A percentile compares a stretch with the other conserved stretches of the same genome.
Evolutionary conservation across 2,113 vertebrate species (phyloP).

Genomic region (Haliaeetus leucogaster): DNA sequence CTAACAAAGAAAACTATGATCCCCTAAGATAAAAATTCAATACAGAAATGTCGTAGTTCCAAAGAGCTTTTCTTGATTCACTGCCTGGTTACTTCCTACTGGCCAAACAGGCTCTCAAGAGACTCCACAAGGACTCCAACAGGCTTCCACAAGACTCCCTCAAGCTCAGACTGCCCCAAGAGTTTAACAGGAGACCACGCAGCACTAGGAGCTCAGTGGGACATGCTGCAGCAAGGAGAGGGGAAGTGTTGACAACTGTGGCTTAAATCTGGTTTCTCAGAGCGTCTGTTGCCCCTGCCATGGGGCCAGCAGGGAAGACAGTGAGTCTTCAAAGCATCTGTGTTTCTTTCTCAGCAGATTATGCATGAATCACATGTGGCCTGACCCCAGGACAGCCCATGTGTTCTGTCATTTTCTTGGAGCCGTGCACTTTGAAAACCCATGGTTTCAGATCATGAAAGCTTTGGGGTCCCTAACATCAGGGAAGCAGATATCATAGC

Average conservation of each 20-base stretch:
- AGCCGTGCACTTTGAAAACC: not conserved
- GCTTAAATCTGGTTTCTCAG: not conserved
- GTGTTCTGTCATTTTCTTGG: not conserved
- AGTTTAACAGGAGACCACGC: not conserved
- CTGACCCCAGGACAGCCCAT: not conserved
- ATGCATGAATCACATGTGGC: fast-evolving
- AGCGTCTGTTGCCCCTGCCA: not conserved
- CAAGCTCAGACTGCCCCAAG: not conserved
- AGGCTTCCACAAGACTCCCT: not conserved
- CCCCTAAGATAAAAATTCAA: not conserved
- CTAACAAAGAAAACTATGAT: not conserved
- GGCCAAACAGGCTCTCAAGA: not conserved
- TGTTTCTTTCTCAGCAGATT: not conserved
- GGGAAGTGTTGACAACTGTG: not conserved
- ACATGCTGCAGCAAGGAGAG: not conserved
- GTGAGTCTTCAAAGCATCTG: not conserved
- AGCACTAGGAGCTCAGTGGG: not conserved
- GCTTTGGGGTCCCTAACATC: not conserved
- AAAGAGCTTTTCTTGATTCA: not conserved
- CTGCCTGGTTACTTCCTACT: not conserved
- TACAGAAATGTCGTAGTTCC: not conserved
- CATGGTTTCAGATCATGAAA: not conserved
- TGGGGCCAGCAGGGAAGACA: not conserved
- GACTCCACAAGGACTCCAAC: not conserved
- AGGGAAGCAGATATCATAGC: not conserved